A percentile compares a stretch with the other conserved stretches of the same genome.
These are phyloP conservation scores for Botia almorhae DNA, from an alignment of 2,797 vertebrate genomes.

Conservation along the genomic window DNA sequence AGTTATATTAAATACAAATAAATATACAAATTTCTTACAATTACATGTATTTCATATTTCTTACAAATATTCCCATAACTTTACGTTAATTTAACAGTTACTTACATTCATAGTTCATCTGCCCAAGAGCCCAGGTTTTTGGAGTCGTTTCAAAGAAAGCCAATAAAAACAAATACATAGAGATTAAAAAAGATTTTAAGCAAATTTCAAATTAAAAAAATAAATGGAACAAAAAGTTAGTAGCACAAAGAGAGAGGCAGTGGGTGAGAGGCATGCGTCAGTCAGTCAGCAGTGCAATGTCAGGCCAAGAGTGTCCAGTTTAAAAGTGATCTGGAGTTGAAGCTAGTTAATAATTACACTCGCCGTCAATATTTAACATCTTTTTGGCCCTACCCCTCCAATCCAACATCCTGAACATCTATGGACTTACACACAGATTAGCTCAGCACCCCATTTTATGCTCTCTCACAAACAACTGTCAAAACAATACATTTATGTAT, in stretches of 20 bases:
- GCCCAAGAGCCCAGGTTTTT: not conserved
- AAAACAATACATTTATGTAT: not conserved
- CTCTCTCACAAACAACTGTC: not conserved
- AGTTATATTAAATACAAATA: not conserved
- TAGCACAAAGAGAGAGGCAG: conserved; percentile 16
- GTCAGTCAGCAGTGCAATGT: conserved; percentile 68
- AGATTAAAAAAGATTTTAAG: conserved; percentile 5
- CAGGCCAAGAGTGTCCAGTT: conserved; percentile 72
- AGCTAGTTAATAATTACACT: conserved; percentile 82
- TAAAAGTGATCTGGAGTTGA: conserved; percentile 75
- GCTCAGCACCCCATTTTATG: not conserved
- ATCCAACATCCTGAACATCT: conserved; percentile 81
- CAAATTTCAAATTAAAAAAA: not conserved
- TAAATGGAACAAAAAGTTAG: not conserved
- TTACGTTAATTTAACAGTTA: conserved; percentile 3
- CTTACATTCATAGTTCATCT: conserved; percentile 19
- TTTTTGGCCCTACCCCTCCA: conserved; percentile 76
- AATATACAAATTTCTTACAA: not conserved
- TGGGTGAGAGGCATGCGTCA: conserved; percentile 40
- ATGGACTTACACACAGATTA: conserved; percentile 62
- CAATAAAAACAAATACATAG: conserved; percentile 33
- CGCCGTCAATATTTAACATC: conserved; percentile 83
- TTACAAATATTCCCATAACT: not conserved
- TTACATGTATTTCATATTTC: not conserved
- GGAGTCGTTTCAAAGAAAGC: conserved; percentile 26